Evolutionary conservation across 2,797 vertebrate species (phyloP).

Genomic region (Yasuhikotakia modesta): DNA sequence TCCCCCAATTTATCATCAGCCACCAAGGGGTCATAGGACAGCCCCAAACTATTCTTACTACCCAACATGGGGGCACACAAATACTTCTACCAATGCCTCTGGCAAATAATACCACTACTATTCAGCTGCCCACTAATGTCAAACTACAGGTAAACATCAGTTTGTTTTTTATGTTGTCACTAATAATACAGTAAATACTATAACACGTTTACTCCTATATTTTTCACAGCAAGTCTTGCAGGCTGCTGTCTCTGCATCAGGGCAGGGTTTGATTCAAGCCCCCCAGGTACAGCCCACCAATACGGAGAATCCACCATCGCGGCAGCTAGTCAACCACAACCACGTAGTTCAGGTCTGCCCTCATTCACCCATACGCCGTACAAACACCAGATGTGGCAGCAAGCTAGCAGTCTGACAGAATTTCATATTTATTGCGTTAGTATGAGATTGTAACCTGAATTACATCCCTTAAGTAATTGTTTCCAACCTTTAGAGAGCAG

Average conservation of each 20-base stretch:
- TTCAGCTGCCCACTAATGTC: conserved; percentile 87
- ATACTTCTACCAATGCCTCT: conserved; percentile 91
- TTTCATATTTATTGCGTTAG: not conserved
- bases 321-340: conserved; percentile 75
- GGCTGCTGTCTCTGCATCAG: conserved; percentile 73
- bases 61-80: conserved; percentile 82
- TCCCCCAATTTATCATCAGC: conserved; percentile 81
- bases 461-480: too few species aligned
- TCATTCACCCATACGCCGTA: not conserved
- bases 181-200: not conserved
- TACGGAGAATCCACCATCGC: conserved; percentile 71
- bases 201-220: not conserved
- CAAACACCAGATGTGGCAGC: too few species aligned
- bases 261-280: conserved; percentile 76
- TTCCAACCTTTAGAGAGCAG: too few species aligned
- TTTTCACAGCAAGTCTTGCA: conserved; percentile 79
- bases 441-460: too few species aligned
- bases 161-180: not conserved
- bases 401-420: too few species aligned
- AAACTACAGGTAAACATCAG: conserved; percentile 81
- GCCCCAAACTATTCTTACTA: conserved; percentile 84
- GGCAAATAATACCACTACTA: conserved; percentile 77
- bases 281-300: conserved; percentile 76
- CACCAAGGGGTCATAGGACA: conserved; percentile 80
- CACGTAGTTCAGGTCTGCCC: conserved; percentile 84